Evolutionary conservation across 2,113 vertebrate genomes (phyloP), one percentile per base, ranked within the genome.

Genomic region (Hippocampus barbouri): DNA sequence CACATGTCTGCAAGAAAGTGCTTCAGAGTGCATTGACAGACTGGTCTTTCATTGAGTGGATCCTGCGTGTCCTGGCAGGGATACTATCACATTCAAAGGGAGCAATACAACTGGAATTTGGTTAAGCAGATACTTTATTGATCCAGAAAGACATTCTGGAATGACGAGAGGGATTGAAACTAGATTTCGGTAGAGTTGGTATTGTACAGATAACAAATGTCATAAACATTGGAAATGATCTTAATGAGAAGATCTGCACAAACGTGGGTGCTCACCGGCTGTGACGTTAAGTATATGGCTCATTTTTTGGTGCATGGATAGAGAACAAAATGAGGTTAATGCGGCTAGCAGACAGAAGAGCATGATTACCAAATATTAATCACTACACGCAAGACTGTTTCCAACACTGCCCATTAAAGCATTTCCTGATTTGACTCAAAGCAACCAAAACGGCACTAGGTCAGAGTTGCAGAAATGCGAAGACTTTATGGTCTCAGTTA

Each of bases 1-100:
- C 92, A 93, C 86, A 93, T 93, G 92, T 92, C 84, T 85, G 74
- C 82, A 71, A 72, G 64, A 78, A 79, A 83, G 90, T 80, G 74
- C 82, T 75, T 83, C 67, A 67, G 79, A 86, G 77, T 72, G 75
- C 78, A 66, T 67, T 77, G 81, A 90, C 87, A 91, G 87, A 90
- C 87, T 71, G 69, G 53, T 85, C 89, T 89, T 91, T 92, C 87
- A 91, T 88, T 83, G 71, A 51, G 79, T 69, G 73, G 85, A 80
- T 76, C 76, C 73, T 82, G 72, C 25, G 64, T 78, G 75, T 77
- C 61, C 81, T 75, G 84, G 79, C 75, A 73, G 56, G 60, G 72
- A 80, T 66, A 65, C 54, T 21, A 71, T 71, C 71, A 47, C 43
- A 63, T 56, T 64, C 70, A 76, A 21, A 54, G 49, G 45, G 73